phyloP scores from a whole-genome alignment of 2,888 invertebrate species.

The Criorhina ranunculi region DNA sequence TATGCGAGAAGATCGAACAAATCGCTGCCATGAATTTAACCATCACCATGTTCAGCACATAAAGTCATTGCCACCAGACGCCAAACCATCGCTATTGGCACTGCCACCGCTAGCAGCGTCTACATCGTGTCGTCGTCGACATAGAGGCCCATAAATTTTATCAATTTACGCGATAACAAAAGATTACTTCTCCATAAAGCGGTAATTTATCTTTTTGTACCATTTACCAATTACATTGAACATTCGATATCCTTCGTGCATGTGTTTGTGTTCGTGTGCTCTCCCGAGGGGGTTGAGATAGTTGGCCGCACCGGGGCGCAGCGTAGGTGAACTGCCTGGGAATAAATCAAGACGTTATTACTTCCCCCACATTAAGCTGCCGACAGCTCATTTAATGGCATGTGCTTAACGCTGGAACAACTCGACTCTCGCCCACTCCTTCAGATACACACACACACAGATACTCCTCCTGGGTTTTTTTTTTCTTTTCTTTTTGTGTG shows the following conservation, averaged over 20 bases:
- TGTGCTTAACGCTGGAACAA: conserved; percentile 72
- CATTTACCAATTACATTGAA: conserved; percentile 77
- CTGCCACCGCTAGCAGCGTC: neutral
- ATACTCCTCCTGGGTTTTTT: conserved; percentile 22
- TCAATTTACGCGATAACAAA: conserved; percentile 77
- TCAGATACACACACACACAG: conserved; percentile 30
- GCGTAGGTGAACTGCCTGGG: conserved; percentile 63
- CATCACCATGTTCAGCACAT: conserved; percentile 60
- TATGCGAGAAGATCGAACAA: conserved; percentile 53
- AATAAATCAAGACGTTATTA: conserved; percentile 77
- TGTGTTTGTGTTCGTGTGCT: conserved; percentile 29
- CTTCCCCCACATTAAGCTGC: conserved; percentile 76
- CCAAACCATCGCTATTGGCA: conserved; percentile 18
- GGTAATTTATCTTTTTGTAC: conserved; percentile 77
- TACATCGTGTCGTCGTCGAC: conserved; percentile 16
- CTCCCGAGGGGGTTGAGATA: conserved; percentile 48
- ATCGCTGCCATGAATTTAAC: conserved; percentile 48
- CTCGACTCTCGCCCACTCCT: conserved; percentile 53
- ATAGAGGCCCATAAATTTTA: conserved; percentile 69
- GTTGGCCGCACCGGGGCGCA: conserved; percentile 49
- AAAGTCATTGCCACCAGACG: conserved; percentile 58
- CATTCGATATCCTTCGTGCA: conserved; percentile 70
- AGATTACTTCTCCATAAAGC: conserved; percentile 76
- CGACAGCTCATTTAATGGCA: conserved; percentile 77
- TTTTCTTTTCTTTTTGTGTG: conserved; percentile 36